These are phyloP conservation scores for Nomada ferruginata DNA, from an alignment of 2,888 invertebrate genomes.

Conservation along the genomic window DNA sequence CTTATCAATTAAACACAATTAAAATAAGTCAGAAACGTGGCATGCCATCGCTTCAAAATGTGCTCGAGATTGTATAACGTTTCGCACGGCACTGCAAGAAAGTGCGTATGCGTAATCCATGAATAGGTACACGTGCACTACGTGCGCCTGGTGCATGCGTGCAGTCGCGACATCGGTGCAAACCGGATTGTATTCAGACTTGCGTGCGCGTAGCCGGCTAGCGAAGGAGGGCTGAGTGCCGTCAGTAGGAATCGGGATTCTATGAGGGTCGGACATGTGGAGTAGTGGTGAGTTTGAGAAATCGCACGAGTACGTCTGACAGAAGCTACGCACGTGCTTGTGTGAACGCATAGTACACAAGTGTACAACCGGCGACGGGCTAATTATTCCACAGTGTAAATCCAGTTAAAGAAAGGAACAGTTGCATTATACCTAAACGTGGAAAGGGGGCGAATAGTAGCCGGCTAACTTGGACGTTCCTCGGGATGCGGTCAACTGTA, in stretches of 20 bases:
- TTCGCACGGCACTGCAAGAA: constrained; percentile 12
- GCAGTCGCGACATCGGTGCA: background rate
- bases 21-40: background rate
- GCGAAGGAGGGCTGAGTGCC: constrained; percentile 63
- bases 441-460: background rate
- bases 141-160: too few relatives aligned
- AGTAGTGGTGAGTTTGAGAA: constrained; percentile 37
- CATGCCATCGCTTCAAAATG: background rate
- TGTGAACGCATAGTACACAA: constrained; percentile 11
- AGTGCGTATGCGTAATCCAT: constrained; percentile 7
- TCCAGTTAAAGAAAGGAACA: constrained; percentile 4
- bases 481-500: constrained; percentile 29
- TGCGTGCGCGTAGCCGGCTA: constrained; percentile 23
- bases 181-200: constrained; percentile 7
- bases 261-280: constrained; percentile 63
- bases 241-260: constrained; percentile 74
- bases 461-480: constrained; percentile 12
- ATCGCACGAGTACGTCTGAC: constrained; percentile 60
- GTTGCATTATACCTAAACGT: background rate
- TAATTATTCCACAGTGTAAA: background rate
- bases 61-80: background rate
- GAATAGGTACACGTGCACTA: constrained; percentile 12
- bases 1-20: background rate
- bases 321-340: constrained; percentile 60
- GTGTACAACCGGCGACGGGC: background rate